Evolutionary conservation across 2,888 invertebrate species (phyloP), one percentile per base, ranked within the genome.

Genomic region (Epicampocera succincta): DNA sequence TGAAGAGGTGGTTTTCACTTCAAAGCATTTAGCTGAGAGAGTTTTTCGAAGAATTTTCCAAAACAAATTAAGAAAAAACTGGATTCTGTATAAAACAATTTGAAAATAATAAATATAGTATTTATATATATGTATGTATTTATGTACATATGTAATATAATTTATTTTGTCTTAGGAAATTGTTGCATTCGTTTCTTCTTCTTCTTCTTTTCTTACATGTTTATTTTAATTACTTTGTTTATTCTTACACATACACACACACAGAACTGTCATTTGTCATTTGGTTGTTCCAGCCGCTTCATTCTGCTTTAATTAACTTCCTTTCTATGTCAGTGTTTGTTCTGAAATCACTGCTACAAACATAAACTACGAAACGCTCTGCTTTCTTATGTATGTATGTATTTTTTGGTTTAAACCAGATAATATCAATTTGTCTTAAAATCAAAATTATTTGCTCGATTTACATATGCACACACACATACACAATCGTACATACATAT

Each of bases 391-490:
- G n/a, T n/a, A n/a, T n/a, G n/a, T n/a, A n/a, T n/a, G n/a, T n/a
- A n/a, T n/a, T n/a, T n/a, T 61, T 61, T 42, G 42, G 72, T 44
- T 72, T 33, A 12, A 72, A 72, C 72, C 17, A 72, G 72, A 72
- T 61, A 72, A 61, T 42, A 42, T 50, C 58, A 60, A 72, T 61
- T 3, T 52, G 8, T 50, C 50, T 60, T 13, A 40, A 25, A 60
- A 60, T 48, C 48, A 40, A 40, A 25, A n/a, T 25, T n/a, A 48
- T 38, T 2, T 15, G 33, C n/a, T 21, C 4, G 15, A 40, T 15
- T 48, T 58, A 48, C 56, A 40, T 56, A 33, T 38, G 38, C 19
- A 11, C 38, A 8, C 2, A 58, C 3, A 40, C 40, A 21, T 8
- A 40, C 11, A 11, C 9, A 15, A 5, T 11, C 19, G 6, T 40